Base-by-base conservation (phyloP, 2,888 invertebrate species). In the Acanthoscelides obtectus region DNA sequence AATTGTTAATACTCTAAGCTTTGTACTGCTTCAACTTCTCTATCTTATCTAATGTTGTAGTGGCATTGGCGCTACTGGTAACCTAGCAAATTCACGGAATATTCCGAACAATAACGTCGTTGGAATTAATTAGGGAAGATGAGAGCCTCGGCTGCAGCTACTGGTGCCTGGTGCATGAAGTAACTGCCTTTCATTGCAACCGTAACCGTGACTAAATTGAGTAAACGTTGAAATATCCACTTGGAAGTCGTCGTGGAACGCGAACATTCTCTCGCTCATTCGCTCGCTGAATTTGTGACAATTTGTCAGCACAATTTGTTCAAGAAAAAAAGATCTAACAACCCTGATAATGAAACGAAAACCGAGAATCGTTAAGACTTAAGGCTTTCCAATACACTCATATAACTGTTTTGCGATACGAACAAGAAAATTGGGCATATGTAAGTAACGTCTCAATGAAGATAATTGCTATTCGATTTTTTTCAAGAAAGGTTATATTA, bases 191-290 rank as follows among this genome's bases (percentile, higher is more conserved):
- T 72, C 74, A 70, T 71, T 68, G 67, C 72, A 21, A 70, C 73
- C 72, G 71, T 71, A 69, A 66, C 66, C 45, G 45, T 45, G 45
- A 72, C 68, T 68, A 72, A 72, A 72, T 73, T 72, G 66, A 72
- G 73, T 71, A 73, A 73, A 75, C 72, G 75, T 71, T 72, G 67
- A 22, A 73, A 72, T 65, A 73, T 70, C 45, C 17, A 45, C 45
- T 45, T 45, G 17, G 45, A 45, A 45, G 45, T 45, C 45, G 17
- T 17, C 45, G 45, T 45, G 45, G 8, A 45, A 6, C 5, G 45
- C 6, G 17, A n/a, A n/a, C n/a, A n/a, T n/a, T n/a, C n/a, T n/a
- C n/a, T n/a, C n/a, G n/a, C n/a, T n/a, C n/a, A n/a, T n/a, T n/a
- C 8, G 8, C 45, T 45, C 45, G 45, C 17, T 12, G 45, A 45